These are phyloP conservation scores for Chloroceryle inda DNA, from an alignment of 2,797 vertebrate species.

Conservation along the genomic window DNA sequence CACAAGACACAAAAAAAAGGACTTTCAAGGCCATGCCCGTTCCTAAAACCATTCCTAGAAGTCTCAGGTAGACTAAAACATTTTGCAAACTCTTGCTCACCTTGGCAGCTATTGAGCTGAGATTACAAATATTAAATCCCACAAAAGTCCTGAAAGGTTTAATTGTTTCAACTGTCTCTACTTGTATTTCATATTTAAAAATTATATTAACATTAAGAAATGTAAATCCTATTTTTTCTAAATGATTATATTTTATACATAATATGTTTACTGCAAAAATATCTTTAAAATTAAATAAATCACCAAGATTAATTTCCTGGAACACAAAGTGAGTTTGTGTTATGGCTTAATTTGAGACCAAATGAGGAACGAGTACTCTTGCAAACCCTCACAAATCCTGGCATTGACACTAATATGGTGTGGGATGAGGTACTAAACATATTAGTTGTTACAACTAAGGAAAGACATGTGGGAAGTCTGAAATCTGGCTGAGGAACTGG, in stretches of 20 bases:
- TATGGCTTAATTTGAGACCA: background rate
- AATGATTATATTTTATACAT: background rate
- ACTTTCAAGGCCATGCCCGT: fast-evolving
- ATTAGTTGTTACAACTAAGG: background rate
- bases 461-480: background rate
- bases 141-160: background rate
- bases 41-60: background rate
- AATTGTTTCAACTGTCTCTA: background rate
- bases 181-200: background rate
- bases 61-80: background rate
- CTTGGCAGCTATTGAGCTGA: background rate
- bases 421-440: conserved; percentile 2
- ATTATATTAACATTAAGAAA: background rate
- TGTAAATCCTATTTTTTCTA: background rate
- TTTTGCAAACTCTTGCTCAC: background rate
- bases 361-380: background rate
- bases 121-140: background rate
- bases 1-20: background rate
- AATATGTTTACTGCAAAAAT: background rate
- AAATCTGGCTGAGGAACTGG: background rate
- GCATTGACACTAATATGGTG: background rate
- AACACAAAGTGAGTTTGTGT: background rate
- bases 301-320: background rate
- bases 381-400: background rate
- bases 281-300: background rate